These are phyloP conservation scores for Phocoena phocoena DNA, from an alignment of 2,113 vertebrate species.

Conservation along the genomic window DNA sequence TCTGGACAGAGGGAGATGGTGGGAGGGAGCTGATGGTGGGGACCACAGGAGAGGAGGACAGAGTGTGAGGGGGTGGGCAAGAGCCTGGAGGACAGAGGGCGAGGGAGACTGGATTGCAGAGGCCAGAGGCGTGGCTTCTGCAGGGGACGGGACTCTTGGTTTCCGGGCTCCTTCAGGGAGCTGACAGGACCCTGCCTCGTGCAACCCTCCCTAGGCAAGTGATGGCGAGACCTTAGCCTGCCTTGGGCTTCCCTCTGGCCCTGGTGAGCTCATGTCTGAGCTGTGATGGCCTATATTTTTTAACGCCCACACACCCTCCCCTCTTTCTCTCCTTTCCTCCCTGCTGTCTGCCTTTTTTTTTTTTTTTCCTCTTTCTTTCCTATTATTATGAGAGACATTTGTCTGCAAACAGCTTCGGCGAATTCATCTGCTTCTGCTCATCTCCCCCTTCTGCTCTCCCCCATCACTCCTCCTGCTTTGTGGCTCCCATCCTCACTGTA, in stretches of 20 bases:
- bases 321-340: background rate
- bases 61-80: background rate
- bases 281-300: background rate
- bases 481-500: background rate
- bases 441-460: background rate
- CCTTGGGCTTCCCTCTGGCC: background rate
- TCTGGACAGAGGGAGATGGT: slow-evolving; percentile 42
- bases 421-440: slow-evolving; percentile 34
- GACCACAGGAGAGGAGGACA: background rate
- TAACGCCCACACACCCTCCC: background rate
- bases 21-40: background rate
- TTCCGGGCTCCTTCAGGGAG: background rate
- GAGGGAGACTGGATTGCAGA: background rate
- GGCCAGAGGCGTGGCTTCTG: background rate
- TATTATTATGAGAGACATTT: slow-evolving; percentile 62
- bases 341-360: background rate
- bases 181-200: background rate
- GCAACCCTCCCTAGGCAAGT: background rate
- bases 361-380: background rate
- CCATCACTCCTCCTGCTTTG: background rate
- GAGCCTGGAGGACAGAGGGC: background rate
- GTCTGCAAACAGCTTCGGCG: slow-evolving; percentile 62
- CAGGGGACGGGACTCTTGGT: background rate
- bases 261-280: background rate
- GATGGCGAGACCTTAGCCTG: background rate